phyloP scores from a whole-genome alignment of 2,888 invertebrate genomes.

The Diaprepes abbreviatus region DNA sequence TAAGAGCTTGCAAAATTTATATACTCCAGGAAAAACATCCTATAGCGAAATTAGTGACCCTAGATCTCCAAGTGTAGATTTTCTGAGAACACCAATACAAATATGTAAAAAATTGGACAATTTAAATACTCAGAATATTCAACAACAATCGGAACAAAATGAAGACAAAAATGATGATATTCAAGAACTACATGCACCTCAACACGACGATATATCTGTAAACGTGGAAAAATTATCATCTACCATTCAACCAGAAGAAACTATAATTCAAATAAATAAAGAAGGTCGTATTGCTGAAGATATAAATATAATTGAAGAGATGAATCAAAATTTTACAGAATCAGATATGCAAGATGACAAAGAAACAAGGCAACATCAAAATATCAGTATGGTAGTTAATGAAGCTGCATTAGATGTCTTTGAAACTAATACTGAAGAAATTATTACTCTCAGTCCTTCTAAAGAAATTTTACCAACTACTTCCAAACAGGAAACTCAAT shows the following conservation, averaged over 20 bases:
- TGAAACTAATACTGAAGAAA: neutral
- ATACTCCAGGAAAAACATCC: conserved; percentile 30
- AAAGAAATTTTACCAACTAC: neutral
- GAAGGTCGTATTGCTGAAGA: neutral
- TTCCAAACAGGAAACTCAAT: neutral
- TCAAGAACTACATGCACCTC: neutral
- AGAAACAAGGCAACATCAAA: no score
- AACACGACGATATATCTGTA: neutral
- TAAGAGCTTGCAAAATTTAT: conserved; percentile 41
- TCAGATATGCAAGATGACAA: neutral
- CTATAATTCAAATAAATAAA: neutral
- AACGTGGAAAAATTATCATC: neutral
- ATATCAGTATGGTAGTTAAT: neutral
- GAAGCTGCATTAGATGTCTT: neutral
- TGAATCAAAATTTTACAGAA: neutral
- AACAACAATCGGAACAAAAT: conserved; percentile 2
- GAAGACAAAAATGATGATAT: neutral
- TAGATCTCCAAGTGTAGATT: conserved; percentile 71
- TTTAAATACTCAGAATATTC: neutral
- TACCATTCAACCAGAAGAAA: neutral
- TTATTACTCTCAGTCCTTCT: neutral
- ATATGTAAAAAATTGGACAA: conserved; percentile 47
- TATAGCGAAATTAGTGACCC: conserved; percentile 61
- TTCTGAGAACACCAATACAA: conserved; percentile 71
- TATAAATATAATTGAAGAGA: neutral